phyloP scores from a whole-genome alignment of 2,113 vertebrate species.

The Ageneiosus marmoratus region DNA sequence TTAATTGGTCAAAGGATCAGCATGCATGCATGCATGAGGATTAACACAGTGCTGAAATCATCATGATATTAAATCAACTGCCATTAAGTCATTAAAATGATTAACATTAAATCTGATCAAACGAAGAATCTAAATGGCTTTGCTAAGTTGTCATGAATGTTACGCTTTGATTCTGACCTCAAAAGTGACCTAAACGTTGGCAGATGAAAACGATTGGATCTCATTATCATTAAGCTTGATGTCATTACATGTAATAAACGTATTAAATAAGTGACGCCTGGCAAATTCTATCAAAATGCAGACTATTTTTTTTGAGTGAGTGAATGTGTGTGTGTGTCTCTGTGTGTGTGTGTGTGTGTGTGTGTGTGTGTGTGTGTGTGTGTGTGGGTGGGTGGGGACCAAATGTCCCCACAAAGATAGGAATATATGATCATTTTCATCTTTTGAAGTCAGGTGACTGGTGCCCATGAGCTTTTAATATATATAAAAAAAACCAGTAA shows the following conservation, averaged over 20 bases:
- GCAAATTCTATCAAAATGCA: constrained; percentile 18
- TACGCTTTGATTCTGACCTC: constrained; percentile 13
- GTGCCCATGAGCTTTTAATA: neutral
- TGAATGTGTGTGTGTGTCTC: neutral
- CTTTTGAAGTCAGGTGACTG: neutral
- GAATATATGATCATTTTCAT: neutral
- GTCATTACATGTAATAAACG: constrained; percentile 10
- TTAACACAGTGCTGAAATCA: constrained; percentile 7
- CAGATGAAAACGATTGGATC: constrained; percentile 28
- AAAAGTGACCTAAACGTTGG: neutral
- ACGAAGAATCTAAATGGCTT: neutral
- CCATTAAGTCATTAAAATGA: constrained; percentile 13
- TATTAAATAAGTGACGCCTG: constrained; percentile 25
- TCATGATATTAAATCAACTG: constrained; percentile 9
- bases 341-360: neutral
- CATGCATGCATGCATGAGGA: neutral
- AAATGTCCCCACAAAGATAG: neutral
- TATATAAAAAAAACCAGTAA: neutral
- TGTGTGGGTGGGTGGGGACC: neutral
- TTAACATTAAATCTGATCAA: constrained; percentile 27
- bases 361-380: neutral
- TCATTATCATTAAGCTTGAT: constrained; percentile 31
- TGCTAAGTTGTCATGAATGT: constrained; percentile 1
- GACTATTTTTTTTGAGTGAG: neutral
- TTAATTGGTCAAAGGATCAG: constrained; percentile 30